Evolutionary conservation across 2,797 vertebrate genomes (phyloP), one percentile per base, ranked within the genome.

Genomic region (Rhyacichthys aspro): DNA sequence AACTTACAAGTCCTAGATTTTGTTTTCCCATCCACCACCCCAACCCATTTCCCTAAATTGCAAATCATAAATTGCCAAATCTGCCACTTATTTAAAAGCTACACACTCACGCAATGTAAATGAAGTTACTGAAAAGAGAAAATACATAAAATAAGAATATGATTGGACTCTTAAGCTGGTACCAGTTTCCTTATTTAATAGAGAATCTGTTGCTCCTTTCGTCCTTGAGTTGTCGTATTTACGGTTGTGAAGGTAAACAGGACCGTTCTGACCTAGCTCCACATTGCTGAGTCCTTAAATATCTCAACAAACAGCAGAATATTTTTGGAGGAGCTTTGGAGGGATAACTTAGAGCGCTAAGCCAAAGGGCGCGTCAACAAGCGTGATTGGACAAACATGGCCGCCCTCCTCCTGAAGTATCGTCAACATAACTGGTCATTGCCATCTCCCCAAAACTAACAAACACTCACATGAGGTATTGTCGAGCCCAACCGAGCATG

Each of bases 161-260:
- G 84, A 88, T 78, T 85, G 87, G 85, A 82, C 79, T 81, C 81
- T 88, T 78, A 82, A 83, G 82, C 86, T 82, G 89, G 86, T 90
- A 88, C 81, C 86, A 89, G 88, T 90, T 86, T 90, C 76, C 81
- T 55, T n/a, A 88, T 74, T 83, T 91, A 90, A 91, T 90, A 53
- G 85, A 78, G 82, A 77, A 76, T 75, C 54, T 83, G 59, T 28
- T 2, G 23, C 1, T 83, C 75, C 57, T 78, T 74, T 67, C 73
- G 64, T 72, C 55, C 57, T 74, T 43, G 67, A 53, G 18, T 53
- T 39, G 23, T 39, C 50, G 18, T 23, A 8, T 28, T 43, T 37
- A 9, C 3, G 3, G 8, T 23, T 11, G 33, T 0, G 36, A 16
- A 55, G 65, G 79, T 63, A 79, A 81, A 85, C 66, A 63, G 42